Base-by-base conservation (phyloP, 2,888 invertebrate genomes). In the Sarcophaga rosellei region DNA sequence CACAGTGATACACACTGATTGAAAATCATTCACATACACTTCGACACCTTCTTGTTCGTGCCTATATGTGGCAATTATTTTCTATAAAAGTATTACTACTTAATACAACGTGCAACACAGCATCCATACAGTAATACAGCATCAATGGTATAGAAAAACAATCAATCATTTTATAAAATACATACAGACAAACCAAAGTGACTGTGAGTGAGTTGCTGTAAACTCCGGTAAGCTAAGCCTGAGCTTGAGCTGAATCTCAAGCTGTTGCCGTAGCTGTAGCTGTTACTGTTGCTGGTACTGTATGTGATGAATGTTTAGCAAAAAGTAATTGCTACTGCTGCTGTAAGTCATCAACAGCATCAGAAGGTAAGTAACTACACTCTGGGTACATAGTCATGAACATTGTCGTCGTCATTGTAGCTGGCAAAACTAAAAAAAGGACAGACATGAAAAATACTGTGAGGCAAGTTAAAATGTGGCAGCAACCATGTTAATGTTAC, bases 91-190 rank as follows among this genome's bases (percentile, higher is more conserved):
- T 70, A 79, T 75, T 70, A 70, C 74, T 65, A 79, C 69, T 84
- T 75, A 84, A 79, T 53, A 53, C 17, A 53, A 35, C 8, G 35
- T 35, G 35, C 35, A 35, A 35, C 8, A 35, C 35, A 35, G 35
- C 25, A 25, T 6, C 25, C 25, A 25, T 57, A 70, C 74, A 69
- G 25, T 79, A 70, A 25, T 57, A 70, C 74, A 69, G 25, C 84
- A 70, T 84, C 84, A 75, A 84, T 74, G 57, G 25, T 70, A 84
- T 74, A 53, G 75, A 61, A 70, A 84, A 72, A 66, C 61, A 75
- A 84, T 84, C 84, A 84, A 84, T 84, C 84, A 84, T 84, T 84
- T 53, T 76, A 57, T 76, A 61, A 70, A 62, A 44, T 17, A 75
- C 25, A n/a, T 65, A 35, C 53, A 53, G 17, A 15, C 15, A 53